Base-by-base conservation (phyloP, 2,888 invertebrate genomes). In the Busseola fusca region DNA sequence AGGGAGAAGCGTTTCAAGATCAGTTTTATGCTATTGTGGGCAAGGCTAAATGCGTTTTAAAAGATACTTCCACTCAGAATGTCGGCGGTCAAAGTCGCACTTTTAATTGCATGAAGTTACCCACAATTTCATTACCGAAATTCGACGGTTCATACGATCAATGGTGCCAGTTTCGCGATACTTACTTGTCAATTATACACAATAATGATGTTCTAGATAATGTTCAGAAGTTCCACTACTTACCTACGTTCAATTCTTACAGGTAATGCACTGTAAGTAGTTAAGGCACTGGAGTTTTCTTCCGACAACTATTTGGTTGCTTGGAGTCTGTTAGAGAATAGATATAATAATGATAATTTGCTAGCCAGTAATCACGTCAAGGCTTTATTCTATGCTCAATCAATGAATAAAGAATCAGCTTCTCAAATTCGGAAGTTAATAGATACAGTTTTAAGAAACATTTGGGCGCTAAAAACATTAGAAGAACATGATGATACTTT, bases 81-180 rank as follows among this genome's bases (percentile, higher is more conserved):
- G 1, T 1, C 1, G 25, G 21, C 0, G 50, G 50, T 50, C 34
- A 45, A 67, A 67, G 50, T 59, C 25, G 27, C 5, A 64, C 18
- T 40, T 25, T 18, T 54, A n/a, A n/a, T n/a, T n/a, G n/a, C n/a
- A n/a, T n/a, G n/a, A n/a, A n/a, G n/a, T n/a, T n/a, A n/a, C n/a
- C 66, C 34, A 57, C 66, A 56, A 56, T 56, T 40, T 65, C 65
- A 18, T 65, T 66, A 45, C 66, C 66, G 9, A 48, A 45, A 16
- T 66, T 66, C 66, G 66, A 66, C 57, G 66, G 66, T 66, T 45
- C 57, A 9, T 59, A 37, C 7, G 48, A 67, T 40, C 59, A 59
- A 50, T 59, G 50, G 59, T n/a, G n/a, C n/a, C n/a, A n/a, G n/a
- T n/a, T n/a, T n/a, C n/a, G n/a, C n/a, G 57, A 57, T 18, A 59